Conservation (phyloP, 1,140 invertebrate genomes). For the Calosoma granatense region DNA sequence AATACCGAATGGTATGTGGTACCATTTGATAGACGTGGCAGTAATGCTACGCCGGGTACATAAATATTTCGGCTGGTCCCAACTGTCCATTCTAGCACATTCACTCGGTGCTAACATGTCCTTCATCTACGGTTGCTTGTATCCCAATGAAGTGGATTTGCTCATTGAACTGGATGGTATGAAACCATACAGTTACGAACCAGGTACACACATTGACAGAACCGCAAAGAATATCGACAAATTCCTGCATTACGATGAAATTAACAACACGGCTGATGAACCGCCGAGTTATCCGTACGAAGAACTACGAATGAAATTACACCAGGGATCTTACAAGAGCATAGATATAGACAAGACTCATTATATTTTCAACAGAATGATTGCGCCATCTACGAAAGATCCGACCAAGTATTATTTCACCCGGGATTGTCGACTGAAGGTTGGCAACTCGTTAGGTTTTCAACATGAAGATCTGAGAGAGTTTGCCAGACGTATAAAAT, state of each 20-base stretch:
- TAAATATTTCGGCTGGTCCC: constrained; percentile 56
- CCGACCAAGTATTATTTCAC: constrained; percentile 48
- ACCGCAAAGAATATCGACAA: constrained; percentile 33
- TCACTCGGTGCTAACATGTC: constrained; percentile 52
- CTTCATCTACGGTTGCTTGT: constrained; percentile 46
- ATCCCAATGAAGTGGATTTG: constrained; percentile 48
- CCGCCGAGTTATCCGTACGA: constrained; percentile 49
- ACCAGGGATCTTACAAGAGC: constrained; percentile 39
- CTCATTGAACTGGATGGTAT: constrained; percentile 51
- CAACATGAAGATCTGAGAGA: constrained; percentile 38
- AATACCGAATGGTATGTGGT: constrained; percentile 49
- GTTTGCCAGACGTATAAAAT: constrained; percentile 40
- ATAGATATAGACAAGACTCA: constrained; percentile 41
- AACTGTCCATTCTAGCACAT: constrained; percentile 55
- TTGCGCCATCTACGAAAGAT: constrained; percentile 36
- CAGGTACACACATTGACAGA: constrained; percentile 20
- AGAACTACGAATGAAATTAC: constrained; percentile 43
- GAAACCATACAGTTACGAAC: constrained; percentile 37
- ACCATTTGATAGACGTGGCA: constrained; percentile 45
- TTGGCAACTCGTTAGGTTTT: constrained; percentile 35
- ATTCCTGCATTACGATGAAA: constrained; percentile 37
- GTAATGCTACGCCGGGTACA: constrained; percentile 44
- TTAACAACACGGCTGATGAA: constrained; percentile 32
- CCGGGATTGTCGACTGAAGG: constrained; percentile 47
- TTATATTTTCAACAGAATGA: constrained; percentile 43